A percentile compares a stretch with the other conserved stretches of the same genome.
phyloP scores from a whole-genome alignment of 2,113 vertebrate species.

The Notothenia rossii region DNA sequence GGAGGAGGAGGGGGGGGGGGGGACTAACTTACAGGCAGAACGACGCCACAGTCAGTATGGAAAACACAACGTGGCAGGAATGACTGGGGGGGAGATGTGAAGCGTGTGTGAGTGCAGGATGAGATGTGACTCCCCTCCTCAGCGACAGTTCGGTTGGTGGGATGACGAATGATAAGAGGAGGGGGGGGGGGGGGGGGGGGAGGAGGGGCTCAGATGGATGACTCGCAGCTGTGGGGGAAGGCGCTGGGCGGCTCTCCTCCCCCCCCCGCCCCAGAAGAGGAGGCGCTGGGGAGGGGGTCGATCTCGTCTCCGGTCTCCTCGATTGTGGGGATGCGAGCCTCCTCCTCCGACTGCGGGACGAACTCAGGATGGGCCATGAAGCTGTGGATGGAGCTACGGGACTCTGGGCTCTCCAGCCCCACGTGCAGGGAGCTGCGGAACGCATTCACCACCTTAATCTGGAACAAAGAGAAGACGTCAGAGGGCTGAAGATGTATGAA shows the following conservation, averaged over 20 bases:
- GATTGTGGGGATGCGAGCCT: conserved; percentile 84
- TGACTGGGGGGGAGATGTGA: conserved; percentile 30
- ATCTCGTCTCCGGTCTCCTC: conserved; percentile 86
- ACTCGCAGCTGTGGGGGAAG: conserved; percentile 85
- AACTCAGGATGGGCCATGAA: conserved; percentile 98
- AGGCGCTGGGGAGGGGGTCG: conserved; percentile 73
- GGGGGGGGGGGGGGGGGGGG: conserved; percentile 24
- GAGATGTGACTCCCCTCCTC: conserved; percentile 58
- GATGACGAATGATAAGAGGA: conserved; percentile 53
- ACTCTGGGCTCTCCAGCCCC: conserved; percentile 91
- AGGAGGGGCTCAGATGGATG: conserved; percentile 67
- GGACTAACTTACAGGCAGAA: conserved; percentile 57
- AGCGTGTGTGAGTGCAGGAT: conserved; percentile 35
- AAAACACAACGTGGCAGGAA: conserved; percentile 51
- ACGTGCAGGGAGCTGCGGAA: conserved; percentile 96
- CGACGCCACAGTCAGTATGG: conserved; percentile 64
- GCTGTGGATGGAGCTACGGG: conserved; percentile 95
- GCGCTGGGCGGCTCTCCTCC: conserved; percentile 65
- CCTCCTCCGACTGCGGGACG: conserved; percentile 88
- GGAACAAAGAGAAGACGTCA: conserved; percentile 26
- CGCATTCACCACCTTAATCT: conserved; percentile 99
- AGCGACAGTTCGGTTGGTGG: conserved; percentile 58
- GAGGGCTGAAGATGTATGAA: too few relatives aligned
- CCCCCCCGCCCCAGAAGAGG: conserved; percentile 49
- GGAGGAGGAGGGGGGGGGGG: conserved; percentile 21